Base-by-base conservation (phyloP, 2,797 vertebrate species). In the Coreius guichenoti region DNA sequence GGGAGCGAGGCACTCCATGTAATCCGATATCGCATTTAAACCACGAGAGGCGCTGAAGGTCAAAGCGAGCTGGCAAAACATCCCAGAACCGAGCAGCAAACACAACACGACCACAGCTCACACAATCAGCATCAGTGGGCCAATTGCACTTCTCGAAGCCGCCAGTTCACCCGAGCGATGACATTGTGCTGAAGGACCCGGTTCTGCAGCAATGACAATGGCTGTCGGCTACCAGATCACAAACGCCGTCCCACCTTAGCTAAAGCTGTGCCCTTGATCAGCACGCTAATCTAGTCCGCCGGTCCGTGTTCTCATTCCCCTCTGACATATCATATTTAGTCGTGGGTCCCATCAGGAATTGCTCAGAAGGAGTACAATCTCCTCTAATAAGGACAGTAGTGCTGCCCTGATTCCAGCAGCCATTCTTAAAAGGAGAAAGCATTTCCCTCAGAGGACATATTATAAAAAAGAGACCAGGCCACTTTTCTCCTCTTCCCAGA, bases 271-370 rank as follows among this genome's bases (percentile, higher is more conserved):
- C 61, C 89, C 89, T 92, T 87, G 86, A 92, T 92, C 92, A 92
- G 92, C 91, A 88, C 87, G 88, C 93, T 95, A 93, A 94, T 95
- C 90, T 87, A 87, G 85, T 94, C 91, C 89, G 92, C 89, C 83
- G 92, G 93, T 92, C 83, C 81, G 89, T 89, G 84, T 80, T 81
- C 85, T 80, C 88, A 77, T 89, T 93, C 94, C 94, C 93, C 89
- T 92, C 90, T 93, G 93, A 95, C 89, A 90, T 92, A 93, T 92
- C 93, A 94, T 93, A 94, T 95, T 95, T 95, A 95, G 94, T 94
- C 93, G 93, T 87, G 70, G 86, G 81, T 92, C 92, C 93, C 95
- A 90, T 90, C 90, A 93, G 94, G 94, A 94, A 94, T 95, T 92
- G 92, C 92, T 93, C 91, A 89, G 92, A 93, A 91, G 90, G 90